Base-by-base conservation (phyloP, 2,888 invertebrate species). In the Ectemnius lituratus region DNA sequence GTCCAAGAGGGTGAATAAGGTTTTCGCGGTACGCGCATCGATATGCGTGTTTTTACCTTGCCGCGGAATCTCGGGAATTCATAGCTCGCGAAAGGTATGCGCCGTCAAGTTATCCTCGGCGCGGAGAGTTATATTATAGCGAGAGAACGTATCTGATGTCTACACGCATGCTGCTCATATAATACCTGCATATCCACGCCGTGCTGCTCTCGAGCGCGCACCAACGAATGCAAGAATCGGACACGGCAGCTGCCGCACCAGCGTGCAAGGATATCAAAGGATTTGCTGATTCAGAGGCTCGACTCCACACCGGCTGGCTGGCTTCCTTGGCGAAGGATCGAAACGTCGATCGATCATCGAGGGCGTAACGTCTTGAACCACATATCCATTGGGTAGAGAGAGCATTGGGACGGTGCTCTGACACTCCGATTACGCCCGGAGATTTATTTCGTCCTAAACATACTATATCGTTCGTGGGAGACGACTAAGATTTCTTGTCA, bases 251-350 rank as follows among this genome's bases (percentile, higher is more conserved):
- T 83, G 84, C 80, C 74, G 37, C 37, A 78, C 74, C 75, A 64
- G 72, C 71, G 74, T 70, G 63, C 74, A 79, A 73, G 75, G 75
- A 73, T 81, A 80, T 83, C 81, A 84, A 84, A 85, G 82, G 84
- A 85, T 85, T 81, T 84, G 85, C 85, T 84, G 85, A 85, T 85
- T 85, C 85, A 84, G 85, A 70, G 65, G 63, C 75, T 69, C 63
- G 73, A 70, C 73, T 74, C 73, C 73, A 73, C 71, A 63, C 73
- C 73, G 58, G 74, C 74, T 70, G 58, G 74, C 74, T 70, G 72
- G 83, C 78, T 79, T 74, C 70, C 67, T 71, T 57, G 76, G 65
- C 75, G 64, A 78, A 75, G 81, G 77, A 81, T 81, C 81, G 76
- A 70, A 75, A 70, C 78, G 81, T 79, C 82, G 84, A 84, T 84